Percentiles rank a stretch among this genome's conserved stretches.
Evolutionary conservation across 2,113 vertebrate genomes (phyloP).

Genomic region (Cygnus buccinator): DNA sequence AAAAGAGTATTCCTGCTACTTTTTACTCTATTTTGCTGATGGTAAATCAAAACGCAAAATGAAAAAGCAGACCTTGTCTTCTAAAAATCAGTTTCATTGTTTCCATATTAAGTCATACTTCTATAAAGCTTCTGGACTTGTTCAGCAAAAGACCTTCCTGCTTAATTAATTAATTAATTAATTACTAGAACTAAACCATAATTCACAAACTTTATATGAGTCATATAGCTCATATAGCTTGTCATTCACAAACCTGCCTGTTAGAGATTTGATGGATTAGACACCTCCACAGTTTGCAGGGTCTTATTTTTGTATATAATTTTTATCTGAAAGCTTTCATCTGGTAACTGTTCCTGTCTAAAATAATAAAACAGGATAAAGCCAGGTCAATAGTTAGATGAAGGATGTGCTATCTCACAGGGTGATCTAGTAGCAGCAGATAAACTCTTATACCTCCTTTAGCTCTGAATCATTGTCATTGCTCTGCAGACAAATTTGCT

Average conservation of each 20-base stretch:
- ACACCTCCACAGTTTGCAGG: background rate
- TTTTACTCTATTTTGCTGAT: background rate
- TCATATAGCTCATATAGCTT: background rate
- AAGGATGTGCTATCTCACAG: background rate
- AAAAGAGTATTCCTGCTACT: background rate
- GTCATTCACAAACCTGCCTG: background rate
- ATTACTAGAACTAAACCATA: background rate
- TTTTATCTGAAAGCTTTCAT: background rate
- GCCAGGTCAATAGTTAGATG: rapidly evolving
- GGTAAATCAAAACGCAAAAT: background rate
- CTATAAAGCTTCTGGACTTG: background rate
- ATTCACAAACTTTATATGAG: background rate
- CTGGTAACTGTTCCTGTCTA: background rate
- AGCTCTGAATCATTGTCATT: background rate
- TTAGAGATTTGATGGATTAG: background rate
- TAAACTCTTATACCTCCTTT: background rate
- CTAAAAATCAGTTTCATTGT: background rate
- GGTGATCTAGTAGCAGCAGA: background rate
- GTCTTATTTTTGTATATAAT: background rate
- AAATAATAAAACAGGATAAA: background rate
- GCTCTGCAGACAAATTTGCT: background rate
- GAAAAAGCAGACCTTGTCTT: background rate
- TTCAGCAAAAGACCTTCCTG: background rate
- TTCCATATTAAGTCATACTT: background rate
- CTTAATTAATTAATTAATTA: background rate